Percentiles rank a stretch among this genome's conserved stretches.
Evolutionary conservation across 35 echinoderm and acorn worm genomes (phyloP).

Genomic region (Strongylocentrotus purpuratus): DNA sequence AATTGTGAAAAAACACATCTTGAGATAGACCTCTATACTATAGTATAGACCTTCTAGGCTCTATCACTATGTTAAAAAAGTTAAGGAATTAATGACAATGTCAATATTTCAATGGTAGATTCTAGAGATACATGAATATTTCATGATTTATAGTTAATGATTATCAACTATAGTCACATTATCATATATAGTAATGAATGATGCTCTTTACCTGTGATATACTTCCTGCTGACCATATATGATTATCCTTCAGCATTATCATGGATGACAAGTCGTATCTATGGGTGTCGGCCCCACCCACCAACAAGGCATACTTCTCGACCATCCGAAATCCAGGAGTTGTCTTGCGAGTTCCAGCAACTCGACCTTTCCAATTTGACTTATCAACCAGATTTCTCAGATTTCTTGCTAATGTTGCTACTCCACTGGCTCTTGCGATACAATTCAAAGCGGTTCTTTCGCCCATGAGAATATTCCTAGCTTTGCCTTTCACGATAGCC

Average conservation of each 20-base stretch:
- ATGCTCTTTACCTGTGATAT: conserved; percentile 73
- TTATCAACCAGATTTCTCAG: conserved; percentile 61
- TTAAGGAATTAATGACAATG: no score
- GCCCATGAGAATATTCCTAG: conserved; percentile 78
- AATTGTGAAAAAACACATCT: no score
- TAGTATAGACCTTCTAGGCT: no score
- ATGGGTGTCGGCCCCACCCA: conserved; percentile 94
- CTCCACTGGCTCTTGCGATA: conserved; percentile 81
- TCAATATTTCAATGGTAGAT: no score
- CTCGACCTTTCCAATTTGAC: conserved; percentile 76
- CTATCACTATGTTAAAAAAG: no score
- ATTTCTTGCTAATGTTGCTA: conserved; percentile 73
- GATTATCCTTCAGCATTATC: conserved; percentile 99
- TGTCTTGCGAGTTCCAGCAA: conserved; percentile 94
- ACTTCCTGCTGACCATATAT: conserved; percentile 96
- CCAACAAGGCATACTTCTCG: conserved; percentile 92
- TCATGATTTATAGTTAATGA: no score
- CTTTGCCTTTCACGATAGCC: conserved; percentile 79
- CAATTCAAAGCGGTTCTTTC: conserved; percentile 91
- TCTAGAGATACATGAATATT: no score
- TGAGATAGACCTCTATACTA: no score
- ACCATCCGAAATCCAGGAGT: conserved; percentile 94
- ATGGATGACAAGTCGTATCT: conserved; percentile 96
- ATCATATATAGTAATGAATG: no score
- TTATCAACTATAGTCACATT: no score